A percentile compares a stretch with the other conserved stretches of the same genome.
Conservation (phyloP, 2,888 invertebrate species). For the Eupithecia subfuscata region DNA sequence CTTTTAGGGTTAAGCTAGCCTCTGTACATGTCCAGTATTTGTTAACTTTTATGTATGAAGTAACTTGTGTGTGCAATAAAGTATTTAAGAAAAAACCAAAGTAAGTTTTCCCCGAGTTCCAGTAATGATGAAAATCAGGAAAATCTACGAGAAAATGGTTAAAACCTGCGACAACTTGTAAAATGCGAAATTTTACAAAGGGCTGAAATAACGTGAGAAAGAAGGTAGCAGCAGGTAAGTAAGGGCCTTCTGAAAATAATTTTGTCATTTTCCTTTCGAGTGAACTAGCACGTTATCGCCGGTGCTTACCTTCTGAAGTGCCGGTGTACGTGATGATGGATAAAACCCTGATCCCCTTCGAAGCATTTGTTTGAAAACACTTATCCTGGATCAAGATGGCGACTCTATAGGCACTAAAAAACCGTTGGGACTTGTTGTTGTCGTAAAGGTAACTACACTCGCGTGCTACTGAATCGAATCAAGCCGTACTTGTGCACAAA, state of each 20-base stretch:
- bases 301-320: conserved; percentile 36
- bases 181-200: conserved; percentile 15
- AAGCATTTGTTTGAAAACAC: conserved; percentile 50
- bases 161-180: neutral
- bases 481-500: too few species aligned
- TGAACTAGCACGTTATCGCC: conserved; percentile 38
- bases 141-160: neutral
- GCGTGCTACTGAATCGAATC: too few species aligned
- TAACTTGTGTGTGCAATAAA: too few species aligned
- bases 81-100: too few species aligned
- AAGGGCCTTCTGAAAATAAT: conserved; percentile 24
- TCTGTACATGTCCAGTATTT: too few species aligned
- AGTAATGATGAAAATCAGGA: neutral
- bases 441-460: too few species aligned
- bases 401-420: neutral
- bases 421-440: neutral
- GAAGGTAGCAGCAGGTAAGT: conserved; percentile 12
- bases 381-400: conserved; percentile 41
- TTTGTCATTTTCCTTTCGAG: conserved; percentile 36
- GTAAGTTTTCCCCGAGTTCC: neutral
- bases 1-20: too few species aligned
- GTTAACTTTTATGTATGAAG: too few species aligned
- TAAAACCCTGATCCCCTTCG: conserved; percentile 49
- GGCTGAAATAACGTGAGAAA: conserved; percentile 17
- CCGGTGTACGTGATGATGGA: conserved; percentile 42